Evolutionary conservation across 2,797 vertebrate genomes (phyloP).

Genomic region (Pempheris klunzingeri): DNA sequence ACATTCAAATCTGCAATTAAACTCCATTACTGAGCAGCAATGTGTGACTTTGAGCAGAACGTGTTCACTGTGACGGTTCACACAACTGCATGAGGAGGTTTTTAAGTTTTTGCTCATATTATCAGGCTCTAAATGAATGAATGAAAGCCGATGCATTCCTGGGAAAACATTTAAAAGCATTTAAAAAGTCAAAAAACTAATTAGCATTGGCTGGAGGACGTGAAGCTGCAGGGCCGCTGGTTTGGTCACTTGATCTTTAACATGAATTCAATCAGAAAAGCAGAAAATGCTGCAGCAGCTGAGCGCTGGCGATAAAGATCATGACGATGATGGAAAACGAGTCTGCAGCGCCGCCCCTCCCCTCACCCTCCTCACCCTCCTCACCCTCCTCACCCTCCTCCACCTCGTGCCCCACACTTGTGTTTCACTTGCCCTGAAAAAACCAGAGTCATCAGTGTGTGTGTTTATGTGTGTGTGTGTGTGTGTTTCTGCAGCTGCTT

Average conservation of each 20-base stretch:
- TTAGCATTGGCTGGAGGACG: not conserved
- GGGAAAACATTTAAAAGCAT: not conserved
- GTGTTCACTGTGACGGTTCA: not conserved
- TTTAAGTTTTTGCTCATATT: no score
- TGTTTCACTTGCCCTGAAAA: not conserved
- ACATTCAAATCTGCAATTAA: not conserved
- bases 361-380: not conserved
- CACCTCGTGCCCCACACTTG: not conserved
- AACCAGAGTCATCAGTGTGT: not conserved
- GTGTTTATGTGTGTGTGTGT: constrained; percentile 21
- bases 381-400: not conserved
- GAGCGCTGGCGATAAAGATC: not conserved
- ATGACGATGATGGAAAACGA: not conserved
- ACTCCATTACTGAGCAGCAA: not conserved
- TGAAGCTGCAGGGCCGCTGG: not conserved
- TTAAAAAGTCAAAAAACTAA: not conserved
- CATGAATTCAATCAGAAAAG: not conserved
- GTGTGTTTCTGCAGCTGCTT: constrained; percentile 64
- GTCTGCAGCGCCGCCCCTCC: not conserved
- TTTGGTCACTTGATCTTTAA: not conserved
- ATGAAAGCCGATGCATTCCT: not conserved
- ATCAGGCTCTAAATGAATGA: no score
- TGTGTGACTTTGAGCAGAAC: not conserved
- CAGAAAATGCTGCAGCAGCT: not conserved
- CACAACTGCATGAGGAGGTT: no score